Conservation (phyloP, 1,140 invertebrate genomes). For the Cotesia vestalis region DNA sequence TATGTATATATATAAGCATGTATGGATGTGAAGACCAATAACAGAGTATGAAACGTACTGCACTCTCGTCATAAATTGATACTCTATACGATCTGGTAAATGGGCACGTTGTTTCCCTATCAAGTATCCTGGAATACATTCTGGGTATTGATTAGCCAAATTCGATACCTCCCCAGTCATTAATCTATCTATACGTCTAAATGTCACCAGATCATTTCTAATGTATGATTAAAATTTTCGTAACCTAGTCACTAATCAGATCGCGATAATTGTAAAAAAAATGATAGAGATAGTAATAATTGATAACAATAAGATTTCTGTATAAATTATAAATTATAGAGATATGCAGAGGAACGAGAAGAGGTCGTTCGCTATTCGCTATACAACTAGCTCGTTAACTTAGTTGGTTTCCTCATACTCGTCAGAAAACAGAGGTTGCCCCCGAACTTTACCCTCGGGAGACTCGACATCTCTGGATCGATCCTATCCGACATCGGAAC, state of each 20-base stretch:
- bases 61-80: conserved; percentile 4
- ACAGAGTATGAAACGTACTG: conserved; percentile 8
- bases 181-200: too few relatives aligned
- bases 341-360: too few relatives aligned
- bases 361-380: not conserved
- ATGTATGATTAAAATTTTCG: too few relatives aligned
- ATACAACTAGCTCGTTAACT: conserved; percentile 14
- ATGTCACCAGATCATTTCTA: too few relatives aligned
- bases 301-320: too few relatives aligned
- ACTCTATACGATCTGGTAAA: not conserved
- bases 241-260: not conserved
- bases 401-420: conserved; percentile 28
- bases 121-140: too few relatives aligned
- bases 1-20: not conserved
- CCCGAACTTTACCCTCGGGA: conserved; percentile 21
- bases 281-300: too few relatives aligned
- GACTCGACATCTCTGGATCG: conserved; percentile 25
- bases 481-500: conserved; percentile 23
- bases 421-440: conserved; percentile 27
- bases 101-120: not conserved
- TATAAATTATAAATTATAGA: too few relatives aligned
- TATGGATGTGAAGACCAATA: conserved; percentile 26
- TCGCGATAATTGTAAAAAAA: too few relatives aligned
- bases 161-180: too few relatives aligned
- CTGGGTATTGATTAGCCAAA: too few relatives aligned